phyloP scores from a whole-genome alignment of 2,113 vertebrate genomes.

The Tenebrosternarchus preto region DNA sequence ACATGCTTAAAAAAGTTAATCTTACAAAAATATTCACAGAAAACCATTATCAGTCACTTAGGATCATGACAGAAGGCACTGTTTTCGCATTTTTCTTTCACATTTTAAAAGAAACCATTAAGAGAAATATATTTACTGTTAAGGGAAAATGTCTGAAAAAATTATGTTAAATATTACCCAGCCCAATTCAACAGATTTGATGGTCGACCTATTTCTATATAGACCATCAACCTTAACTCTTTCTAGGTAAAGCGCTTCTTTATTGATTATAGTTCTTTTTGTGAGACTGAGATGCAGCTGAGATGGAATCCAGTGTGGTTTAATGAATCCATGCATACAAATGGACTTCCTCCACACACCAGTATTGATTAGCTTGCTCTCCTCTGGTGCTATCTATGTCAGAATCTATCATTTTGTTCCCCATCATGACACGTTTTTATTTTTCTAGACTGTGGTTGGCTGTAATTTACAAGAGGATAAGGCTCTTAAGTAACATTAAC shows the following conservation, averaged over 20 bases:
- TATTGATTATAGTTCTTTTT: slow-evolving; percentile 69
- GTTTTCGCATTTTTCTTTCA: neutral
- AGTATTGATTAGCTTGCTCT: slow-evolving; percentile 65
- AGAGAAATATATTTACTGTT: neutral
- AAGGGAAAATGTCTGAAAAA: slow-evolving; percentile 6
- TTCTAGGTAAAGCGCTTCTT: slow-evolving; percentile 49
- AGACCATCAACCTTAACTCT: neutral
- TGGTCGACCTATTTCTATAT: slow-evolving; percentile 59
- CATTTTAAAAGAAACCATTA: neutral
- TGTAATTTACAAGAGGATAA: slow-evolving; percentile 20
- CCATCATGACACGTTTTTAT: slow-evolving; percentile 44
- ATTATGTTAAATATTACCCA: slow-evolving; percentile 2
- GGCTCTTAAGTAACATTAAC: slow-evolving; percentile 17
- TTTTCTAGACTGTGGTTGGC: slow-evolving; percentile 45
- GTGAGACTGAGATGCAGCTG: slow-evolving; percentile 51
- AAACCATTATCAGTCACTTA: slow-evolving; percentile 10
- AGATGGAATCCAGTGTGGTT: slow-evolving; percentile 68
- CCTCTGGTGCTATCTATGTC: slow-evolving; percentile 62
- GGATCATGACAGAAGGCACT: neutral
- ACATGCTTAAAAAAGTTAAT: no score
- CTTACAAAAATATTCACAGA: neutral
- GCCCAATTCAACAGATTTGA: slow-evolving; percentile 12
- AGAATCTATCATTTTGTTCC: slow-evolving; percentile 49
- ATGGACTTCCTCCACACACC: slow-evolving; percentile 57
- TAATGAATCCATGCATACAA: slow-evolving; percentile 69